Percentiles rank a stretch among this genome's conserved stretches.
These are phyloP conservation scores for Acrobasis repandana DNA, from an alignment of 2,888 invertebrate genomes.

Conservation along the genomic window DNA sequence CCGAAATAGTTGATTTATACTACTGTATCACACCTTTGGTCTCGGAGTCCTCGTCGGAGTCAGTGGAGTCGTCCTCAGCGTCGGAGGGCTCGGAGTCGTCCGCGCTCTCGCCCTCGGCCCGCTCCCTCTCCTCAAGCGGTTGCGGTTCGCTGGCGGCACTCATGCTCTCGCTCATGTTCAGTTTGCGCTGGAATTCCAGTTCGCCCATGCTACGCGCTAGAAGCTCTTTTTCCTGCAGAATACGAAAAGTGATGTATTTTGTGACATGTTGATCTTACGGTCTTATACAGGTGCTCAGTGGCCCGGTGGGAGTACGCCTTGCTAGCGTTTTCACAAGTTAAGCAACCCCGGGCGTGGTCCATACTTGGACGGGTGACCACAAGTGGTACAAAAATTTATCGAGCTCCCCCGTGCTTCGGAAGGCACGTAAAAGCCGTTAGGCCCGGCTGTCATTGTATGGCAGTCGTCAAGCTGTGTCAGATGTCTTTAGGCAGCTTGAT, in stretches of 20 bases:
- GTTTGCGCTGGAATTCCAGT: constrained; percentile 72
- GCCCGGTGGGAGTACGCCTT: too few species aligned
- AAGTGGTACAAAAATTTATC: too few species aligned
- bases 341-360: too few species aligned
- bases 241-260: background rate
- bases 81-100: constrained; percentile 82
- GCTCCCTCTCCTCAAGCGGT: constrained; percentile 76
- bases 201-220: constrained; percentile 77
- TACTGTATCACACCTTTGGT: constrained; percentile 64
- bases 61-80: constrained; percentile 81
- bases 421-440: too few species aligned
- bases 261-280: background rate
- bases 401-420: too few species aligned
- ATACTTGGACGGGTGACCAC: too few species aligned
- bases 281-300: background rate
- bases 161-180: constrained; percentile 66
- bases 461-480: too few species aligned
- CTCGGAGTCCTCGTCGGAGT: constrained; percentile 84
- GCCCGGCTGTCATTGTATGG: too few species aligned
- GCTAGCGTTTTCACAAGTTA: too few species aligned
- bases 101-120: constrained; percentile 82
- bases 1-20: too few species aligned
- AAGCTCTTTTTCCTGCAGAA: constrained; percentile 75
- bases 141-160: constrained; percentile 37
- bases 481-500: too few species aligned